Evolutionary conservation across 2,113 vertebrate species (phyloP).

Genomic region (Mellivora capensis): DNA sequence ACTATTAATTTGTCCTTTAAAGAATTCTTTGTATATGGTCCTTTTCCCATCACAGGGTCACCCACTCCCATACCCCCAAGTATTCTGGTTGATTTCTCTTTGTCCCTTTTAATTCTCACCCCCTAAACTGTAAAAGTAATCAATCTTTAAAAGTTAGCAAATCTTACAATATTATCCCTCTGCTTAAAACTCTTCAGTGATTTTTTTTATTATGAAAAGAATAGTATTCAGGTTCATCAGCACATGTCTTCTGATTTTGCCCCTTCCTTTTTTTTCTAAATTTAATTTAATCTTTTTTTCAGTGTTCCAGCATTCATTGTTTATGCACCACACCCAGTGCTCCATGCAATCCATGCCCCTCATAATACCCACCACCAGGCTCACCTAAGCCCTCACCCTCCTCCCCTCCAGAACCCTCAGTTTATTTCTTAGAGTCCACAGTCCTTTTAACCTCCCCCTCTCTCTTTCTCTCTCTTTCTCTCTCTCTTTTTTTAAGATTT

Average conservation of each 20-base stretch:
- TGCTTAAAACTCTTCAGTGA: neutral
- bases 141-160: neutral
- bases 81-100: conserved; percentile 5
- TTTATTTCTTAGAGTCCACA: too few species aligned
- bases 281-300: too few species aligned
- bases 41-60: neutral
- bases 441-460: neutral
- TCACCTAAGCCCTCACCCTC: too few species aligned
- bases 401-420: too few species aligned
- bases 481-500: neutral
- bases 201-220: neutral
- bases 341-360: too few species aligned
- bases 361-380: too few species aligned
- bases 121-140: neutral
- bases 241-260: neutral
- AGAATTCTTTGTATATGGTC: neutral
- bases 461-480: neutral
- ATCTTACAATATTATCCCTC: neutral
- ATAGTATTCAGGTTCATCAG: neutral
- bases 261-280: neutral
- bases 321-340: too few species aligned
- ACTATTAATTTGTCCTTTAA: conserved; percentile 32
- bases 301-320: too few species aligned
- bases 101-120: neutral
- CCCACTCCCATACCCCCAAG: neutral